phyloP scores from a whole-genome alignment of 2,797 vertebrate genomes.

The Momotus momota region DNA sequence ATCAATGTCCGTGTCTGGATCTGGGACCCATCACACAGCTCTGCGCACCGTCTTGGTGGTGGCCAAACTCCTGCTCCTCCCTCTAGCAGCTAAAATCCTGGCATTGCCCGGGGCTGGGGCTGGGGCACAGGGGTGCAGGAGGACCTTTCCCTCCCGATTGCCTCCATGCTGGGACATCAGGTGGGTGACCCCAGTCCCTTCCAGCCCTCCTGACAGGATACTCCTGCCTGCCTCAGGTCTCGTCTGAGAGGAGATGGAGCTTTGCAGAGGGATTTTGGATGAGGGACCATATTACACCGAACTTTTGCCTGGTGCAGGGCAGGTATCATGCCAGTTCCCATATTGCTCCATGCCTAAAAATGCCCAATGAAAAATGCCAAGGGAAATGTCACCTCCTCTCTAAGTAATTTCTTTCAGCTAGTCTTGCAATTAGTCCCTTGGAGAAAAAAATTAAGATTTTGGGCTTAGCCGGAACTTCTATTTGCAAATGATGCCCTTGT shows the following conservation, averaged over 20 bases:
- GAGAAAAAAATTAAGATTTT: background rate
- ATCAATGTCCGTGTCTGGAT: background rate
- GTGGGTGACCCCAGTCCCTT: background rate
- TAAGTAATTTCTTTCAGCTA: background rate
- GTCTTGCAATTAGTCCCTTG: background rate
- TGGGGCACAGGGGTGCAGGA: background rate
- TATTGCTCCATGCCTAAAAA: background rate
- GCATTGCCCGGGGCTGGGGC: background rate
- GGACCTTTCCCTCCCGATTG: background rate
- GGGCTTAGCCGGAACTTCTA: background rate
- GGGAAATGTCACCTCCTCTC: background rate
- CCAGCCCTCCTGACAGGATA: background rate
- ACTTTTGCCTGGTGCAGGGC: background rate
- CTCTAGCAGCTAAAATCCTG: background rate
- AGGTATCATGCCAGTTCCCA: background rate
- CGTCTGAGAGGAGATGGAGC: background rate
- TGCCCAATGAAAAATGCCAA: background rate
- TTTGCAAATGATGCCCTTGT: background rate
- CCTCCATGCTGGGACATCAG: rapidly evolving
- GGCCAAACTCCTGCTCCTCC: background rate
- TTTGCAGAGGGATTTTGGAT: background rate
- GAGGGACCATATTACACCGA: background rate
- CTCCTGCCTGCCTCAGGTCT: background rate
- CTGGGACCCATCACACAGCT: background rate
- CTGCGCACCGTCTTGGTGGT: rapidly evolving